Percentiles rank a stretch among this genome's conserved stretches.
These are phyloP conservation scores for Ecliptopera silaceata DNA, from an alignment of 2,888 invertebrate species.

Conservation along the genomic window DNA sequence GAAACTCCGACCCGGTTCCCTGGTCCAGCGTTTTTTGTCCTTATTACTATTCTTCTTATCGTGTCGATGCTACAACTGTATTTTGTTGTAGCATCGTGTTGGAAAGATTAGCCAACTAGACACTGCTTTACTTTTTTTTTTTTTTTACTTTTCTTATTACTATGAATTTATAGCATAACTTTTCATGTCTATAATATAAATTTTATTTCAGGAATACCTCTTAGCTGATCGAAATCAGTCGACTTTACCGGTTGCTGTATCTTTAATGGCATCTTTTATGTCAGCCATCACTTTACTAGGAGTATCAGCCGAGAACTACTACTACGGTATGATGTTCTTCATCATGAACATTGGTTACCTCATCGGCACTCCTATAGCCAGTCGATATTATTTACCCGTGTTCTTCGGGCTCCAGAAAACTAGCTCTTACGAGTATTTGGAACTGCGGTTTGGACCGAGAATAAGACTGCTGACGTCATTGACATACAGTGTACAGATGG, in stretches of 20 bases:
- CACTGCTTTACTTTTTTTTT: no score
- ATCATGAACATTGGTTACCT: constrained; percentile 89
- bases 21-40: no score
- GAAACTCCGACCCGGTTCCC: no score
- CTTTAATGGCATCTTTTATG: constrained; percentile 97
- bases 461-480: constrained; percentile 91
- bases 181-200: no score
- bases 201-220: constrained; percentile 88
- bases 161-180: no score
- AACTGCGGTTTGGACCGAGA: constrained; percentile 90
- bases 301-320: constrained; percentile 93
- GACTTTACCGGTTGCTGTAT: constrained; percentile 91
- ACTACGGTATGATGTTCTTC: constrained; percentile 91
- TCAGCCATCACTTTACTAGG: constrained; percentile 94
- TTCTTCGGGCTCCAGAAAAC: constrained; percentile 92
- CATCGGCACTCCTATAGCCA: constrained; percentile 89
- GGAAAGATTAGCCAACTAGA: no score
- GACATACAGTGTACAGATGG: constrained; percentile 94
- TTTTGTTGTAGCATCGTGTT: no score
- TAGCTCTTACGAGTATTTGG: constrained; percentile 97
- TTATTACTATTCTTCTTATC: no score
- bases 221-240: constrained; percentile 92
- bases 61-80: no score
- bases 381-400: constrained; percentile 91
- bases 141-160: no score